Percentiles rank a stretch among this genome's conserved stretches.
Conservation (phyloP, 2,113 vertebrate species). For the Dromiciops gliroides region DNA sequence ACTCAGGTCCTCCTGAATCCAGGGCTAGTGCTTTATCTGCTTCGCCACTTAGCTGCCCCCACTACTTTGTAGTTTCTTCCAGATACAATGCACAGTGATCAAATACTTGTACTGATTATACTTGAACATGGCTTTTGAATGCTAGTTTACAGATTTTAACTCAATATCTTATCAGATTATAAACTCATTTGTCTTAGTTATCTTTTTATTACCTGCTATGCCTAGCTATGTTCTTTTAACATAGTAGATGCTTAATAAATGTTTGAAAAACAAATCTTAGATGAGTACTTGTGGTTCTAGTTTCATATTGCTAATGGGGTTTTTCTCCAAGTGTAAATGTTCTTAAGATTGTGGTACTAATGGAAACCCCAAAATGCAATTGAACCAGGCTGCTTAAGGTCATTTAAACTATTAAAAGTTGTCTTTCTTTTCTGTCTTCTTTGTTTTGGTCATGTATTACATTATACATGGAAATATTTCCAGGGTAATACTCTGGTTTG, state of each 20-base stretch:
- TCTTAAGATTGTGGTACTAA: not conserved
- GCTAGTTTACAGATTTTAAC: not conserved
- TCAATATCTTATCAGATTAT: not conserved
- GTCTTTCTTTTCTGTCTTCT: not conserved
- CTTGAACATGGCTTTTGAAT: not conserved
- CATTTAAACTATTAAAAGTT: not conserved
- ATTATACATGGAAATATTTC: not conserved
- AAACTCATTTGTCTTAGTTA: not conserved
- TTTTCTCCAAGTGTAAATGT: not conserved
- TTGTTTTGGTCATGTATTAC: not conserved
- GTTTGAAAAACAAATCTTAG: not conserved
- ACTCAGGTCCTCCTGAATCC: too few relatives aligned
- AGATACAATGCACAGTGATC: not conserved
- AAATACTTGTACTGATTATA: not conserved
- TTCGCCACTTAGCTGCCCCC: too few relatives aligned
- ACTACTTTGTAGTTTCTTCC: constrained; percentile 18
- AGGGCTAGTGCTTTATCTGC: too few relatives aligned
- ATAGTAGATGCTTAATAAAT: not conserved
- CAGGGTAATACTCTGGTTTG: not conserved
- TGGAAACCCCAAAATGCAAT: not conserved
- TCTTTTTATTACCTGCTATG: not conserved
- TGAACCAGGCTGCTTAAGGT: not conserved
- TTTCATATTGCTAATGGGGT: not conserved
- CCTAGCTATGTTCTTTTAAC: not conserved
- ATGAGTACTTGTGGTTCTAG: not conserved